These are phyloP conservation scores for Cantharis nigra DNA, from an alignment of 2,888 invertebrate genomes.

Conservation along the genomic window DNA sequence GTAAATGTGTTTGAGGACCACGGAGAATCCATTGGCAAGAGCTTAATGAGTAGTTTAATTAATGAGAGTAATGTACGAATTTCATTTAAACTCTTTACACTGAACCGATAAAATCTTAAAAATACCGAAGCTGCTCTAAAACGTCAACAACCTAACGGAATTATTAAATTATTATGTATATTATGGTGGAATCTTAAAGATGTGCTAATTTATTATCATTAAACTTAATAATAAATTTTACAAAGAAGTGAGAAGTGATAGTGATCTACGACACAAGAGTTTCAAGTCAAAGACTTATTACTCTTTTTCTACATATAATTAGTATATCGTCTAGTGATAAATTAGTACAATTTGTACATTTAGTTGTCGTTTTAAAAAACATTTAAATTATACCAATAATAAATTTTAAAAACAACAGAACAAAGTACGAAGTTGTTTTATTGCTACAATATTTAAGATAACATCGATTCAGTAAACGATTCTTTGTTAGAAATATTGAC, in stretches of 20 bases:
- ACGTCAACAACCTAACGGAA: conserved; percentile 7
- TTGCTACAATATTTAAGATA: background rate
- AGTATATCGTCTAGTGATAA: background rate
- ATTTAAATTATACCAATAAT: background rate
- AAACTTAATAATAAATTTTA: background rate
- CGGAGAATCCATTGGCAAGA: conserved; percentile 28
- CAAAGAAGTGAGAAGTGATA: background rate
- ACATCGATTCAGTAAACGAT: background rate
- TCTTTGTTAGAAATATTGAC: background rate
- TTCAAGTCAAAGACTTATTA: conserved; percentile 1
- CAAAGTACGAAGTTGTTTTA: background rate
- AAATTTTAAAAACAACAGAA: background rate
- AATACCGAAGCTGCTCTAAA: conserved; percentile 13
- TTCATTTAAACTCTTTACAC: conserved; percentile 25
- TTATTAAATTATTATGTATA: conserved; percentile 16
- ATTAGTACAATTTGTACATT: background rate
- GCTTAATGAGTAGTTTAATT: conserved; percentile 31
- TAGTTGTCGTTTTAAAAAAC: background rate
- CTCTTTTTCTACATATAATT: background rate
- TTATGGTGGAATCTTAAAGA: conserved; percentile 3
- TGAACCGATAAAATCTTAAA: conserved; percentile 19
- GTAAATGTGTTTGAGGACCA: conserved; percentile 23
- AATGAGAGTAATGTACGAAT: conserved; percentile 29
- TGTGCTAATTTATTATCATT: conserved; percentile 4
- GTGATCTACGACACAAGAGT: background rate